These are phyloP conservation scores for Ypsolopha scabrella DNA, from an alignment of 2,888 invertebrate genomes.

Conservation along the genomic window DNA sequence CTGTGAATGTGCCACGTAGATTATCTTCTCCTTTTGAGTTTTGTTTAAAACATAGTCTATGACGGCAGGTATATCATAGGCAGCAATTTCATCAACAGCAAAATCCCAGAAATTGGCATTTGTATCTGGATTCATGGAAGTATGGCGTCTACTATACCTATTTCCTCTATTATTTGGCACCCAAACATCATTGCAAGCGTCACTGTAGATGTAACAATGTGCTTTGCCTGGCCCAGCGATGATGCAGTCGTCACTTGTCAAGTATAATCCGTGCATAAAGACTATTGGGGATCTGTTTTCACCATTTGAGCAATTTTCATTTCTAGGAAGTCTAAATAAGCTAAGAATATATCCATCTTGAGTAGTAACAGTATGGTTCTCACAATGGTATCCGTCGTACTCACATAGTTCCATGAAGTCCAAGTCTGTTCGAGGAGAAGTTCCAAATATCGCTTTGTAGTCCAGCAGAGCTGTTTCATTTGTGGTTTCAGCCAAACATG, in stretches of 20 bases:
- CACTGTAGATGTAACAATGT: slow-evolving; percentile 22
- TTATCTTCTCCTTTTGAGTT: slow-evolving; percentile 17
- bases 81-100: slow-evolving; percentile 21
- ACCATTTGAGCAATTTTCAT: background rate
- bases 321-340: slow-evolving; percentile 7
- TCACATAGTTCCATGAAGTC: background rate
- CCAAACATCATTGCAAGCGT: slow-evolving; percentile 19
- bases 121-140: slow-evolving; percentile 15
- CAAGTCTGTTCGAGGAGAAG: background rate
- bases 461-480: background rate
- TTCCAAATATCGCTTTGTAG: background rate
- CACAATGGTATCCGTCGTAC: background rate
- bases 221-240: slow-evolving; percentile 18
- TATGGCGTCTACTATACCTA: slow-evolving; percentile 10
- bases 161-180: slow-evolving; percentile 12
- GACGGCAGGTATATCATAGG: slow-evolving; percentile 20
- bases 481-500: too few species aligned
- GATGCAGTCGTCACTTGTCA: slow-evolving; percentile 22
- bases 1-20: slow-evolving; percentile 24
- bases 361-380: background rate
- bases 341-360: background rate
- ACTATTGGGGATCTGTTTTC: slow-evolving; percentile 11
- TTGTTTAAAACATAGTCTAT: slow-evolving; percentile 22
- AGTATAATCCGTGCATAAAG: slow-evolving; percentile 20
- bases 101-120: slow-evolving; percentile 22